phyloP scores from a whole-genome alignment of 2,888 invertebrate species.

The Watsonalla binaria region DNA sequence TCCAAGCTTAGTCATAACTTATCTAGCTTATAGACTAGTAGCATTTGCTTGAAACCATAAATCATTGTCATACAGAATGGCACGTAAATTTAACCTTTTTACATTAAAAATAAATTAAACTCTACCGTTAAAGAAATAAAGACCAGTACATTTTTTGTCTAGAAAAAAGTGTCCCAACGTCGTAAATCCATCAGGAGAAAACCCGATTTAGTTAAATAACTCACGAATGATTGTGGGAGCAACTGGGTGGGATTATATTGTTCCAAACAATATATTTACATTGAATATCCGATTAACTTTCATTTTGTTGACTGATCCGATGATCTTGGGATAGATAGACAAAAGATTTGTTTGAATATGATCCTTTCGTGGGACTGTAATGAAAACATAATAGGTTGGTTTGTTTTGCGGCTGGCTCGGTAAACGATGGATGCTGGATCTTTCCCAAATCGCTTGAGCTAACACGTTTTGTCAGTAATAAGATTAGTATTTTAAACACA shows the following conservation, averaged over 20 bases:
- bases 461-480: conserved; percentile 37
- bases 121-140: not conserved
- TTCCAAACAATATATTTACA: conserved; percentile 57
- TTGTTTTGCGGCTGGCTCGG: conserved; percentile 39
- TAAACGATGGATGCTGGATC: conserved; percentile 31
- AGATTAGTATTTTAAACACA: conserved; percentile 29
- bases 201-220: conserved; percentile 32
- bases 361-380: conserved; percentile 35
- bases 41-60: conserved; percentile 13
- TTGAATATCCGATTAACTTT: conserved; percentile 65
- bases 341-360: conserved; percentile 42
- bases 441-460: conserved; percentile 28
- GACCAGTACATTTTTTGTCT: not conserved
- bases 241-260: conserved; percentile 51
- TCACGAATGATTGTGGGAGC: conserved; percentile 24
- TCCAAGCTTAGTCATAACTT: not conserved
- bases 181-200: conserved; percentile 50
- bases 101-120: not conserved
- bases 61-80: conserved; percentile 4
- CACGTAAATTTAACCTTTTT: not conserved
- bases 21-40: conserved; percentile 8
- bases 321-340: conserved; percentile 45
- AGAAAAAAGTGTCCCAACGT: conserved; percentile 31
- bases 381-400: conserved; percentile 34
- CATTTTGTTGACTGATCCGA: conserved; percentile 42